Evolutionary conservation across 2,888 invertebrate genomes (phyloP).

Genomic region (Drosophila lacicola): DNA sequence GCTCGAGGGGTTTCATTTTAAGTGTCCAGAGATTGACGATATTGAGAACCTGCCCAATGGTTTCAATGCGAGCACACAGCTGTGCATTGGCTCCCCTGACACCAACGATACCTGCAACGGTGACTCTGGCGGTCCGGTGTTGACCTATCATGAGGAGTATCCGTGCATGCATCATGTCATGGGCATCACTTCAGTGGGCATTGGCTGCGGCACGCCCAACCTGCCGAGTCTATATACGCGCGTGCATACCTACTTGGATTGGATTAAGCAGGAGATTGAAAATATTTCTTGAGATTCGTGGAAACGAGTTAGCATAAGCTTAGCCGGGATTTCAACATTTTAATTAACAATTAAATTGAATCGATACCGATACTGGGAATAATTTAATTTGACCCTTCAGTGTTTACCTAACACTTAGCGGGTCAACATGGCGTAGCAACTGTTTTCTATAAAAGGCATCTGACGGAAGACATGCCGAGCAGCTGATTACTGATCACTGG

Average conservation of each 20-base stretch:
- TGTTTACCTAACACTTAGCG: conserved; percentile 2
- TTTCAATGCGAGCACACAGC: conserved; percentile 58
- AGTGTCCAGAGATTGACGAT: conserved; percentile 39
- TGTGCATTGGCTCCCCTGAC: conserved; percentile 74
- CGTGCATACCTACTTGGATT: conserved; percentile 69
- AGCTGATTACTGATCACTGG: conserved; percentile 25
- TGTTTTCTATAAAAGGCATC: conserved; percentile 9
- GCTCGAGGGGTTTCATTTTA: conserved; percentile 82
- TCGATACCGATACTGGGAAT: conserved; percentile 1
- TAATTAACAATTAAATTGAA: neutral
- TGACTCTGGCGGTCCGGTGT: conserved; percentile 79
- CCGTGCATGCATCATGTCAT: conserved; percentile 75
- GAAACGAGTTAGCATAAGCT: neutral
- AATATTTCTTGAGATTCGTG: conserved; percentile 12
- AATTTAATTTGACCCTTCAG: conserved; percentile 2
- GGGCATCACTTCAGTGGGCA: conserved; percentile 73
- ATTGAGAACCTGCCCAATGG: conserved; percentile 63
- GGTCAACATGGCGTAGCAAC: conserved; percentile 16
- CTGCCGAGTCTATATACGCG: conserved; percentile 75
- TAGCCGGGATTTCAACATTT: neutral
- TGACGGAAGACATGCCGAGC: neutral
- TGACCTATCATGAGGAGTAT: conserved; percentile 63
- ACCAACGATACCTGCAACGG: conserved; percentile 76
- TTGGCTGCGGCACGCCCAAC: conserved; percentile 70
- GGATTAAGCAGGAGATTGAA: conserved; percentile 67